A percentile compares a stretch with the other conserved stretches of the same genome.
phyloP scores from a whole-genome alignment of 2,797 vertebrate species.

The Phataginus tetradactyla region DNA sequence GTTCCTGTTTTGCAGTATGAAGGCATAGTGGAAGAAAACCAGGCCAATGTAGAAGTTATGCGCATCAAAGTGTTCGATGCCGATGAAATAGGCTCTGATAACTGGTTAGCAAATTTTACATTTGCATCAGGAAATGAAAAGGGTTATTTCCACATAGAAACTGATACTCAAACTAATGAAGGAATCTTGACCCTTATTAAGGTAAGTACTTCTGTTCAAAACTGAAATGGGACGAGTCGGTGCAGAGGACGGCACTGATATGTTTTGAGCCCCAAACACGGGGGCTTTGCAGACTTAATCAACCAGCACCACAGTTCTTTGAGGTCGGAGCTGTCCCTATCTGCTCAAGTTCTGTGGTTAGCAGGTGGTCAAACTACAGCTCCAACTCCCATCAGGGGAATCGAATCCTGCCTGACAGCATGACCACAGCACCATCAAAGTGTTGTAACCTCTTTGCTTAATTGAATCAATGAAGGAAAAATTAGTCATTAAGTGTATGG shows the following conservation, averaged over 20 bases:
- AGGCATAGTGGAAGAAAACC: conserved; percentile 92
- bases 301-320: not conserved
- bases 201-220: conserved; percentile 85
- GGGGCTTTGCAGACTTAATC: not conserved
- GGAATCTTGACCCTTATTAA: conserved; percentile 94
- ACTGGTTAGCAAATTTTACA: conserved; percentile 92
- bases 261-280: not conserved
- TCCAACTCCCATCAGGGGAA: not conserved
- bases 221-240: not conserved
- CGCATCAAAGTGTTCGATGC: conserved; percentile 91
- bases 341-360: not conserved
- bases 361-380: not conserved
- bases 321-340: not conserved
- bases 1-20: conserved; percentile 86
- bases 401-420: too few species aligned
- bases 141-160: conserved; percentile 91
- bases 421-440: not conserved
- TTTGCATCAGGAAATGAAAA: conserved; percentile 92
- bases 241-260: not conserved
- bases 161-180: conserved; percentile 92
- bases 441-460: not conserved
- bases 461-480: not conserved
- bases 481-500: not conserved
- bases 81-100: conserved; percentile 91
- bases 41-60: conserved; percentile 90